Evolutionary conservation across 2,113 vertebrate genomes (phyloP).

Genomic region (Ctenodactylus gundi): DNA sequence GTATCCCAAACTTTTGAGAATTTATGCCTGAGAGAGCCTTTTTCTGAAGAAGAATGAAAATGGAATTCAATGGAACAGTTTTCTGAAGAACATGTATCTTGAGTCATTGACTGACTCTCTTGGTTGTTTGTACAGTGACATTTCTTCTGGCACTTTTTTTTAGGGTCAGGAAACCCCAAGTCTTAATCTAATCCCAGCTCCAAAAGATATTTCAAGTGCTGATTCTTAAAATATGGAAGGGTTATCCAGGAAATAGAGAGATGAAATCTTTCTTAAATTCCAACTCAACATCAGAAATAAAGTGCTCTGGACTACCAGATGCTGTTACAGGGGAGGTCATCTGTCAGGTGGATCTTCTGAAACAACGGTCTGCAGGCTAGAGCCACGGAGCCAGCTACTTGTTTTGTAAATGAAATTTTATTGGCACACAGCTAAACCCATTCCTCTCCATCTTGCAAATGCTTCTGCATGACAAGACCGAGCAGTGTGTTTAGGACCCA

Average conservation of each 20-base stretch:
- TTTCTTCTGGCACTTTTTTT: constrained; percentile 16
- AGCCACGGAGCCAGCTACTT: background rate
- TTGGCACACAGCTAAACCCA: background rate
- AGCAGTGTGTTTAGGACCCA: background rate
- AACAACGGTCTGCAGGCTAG: background rate
- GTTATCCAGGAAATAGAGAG: background rate
- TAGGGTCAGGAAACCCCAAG: background rate
- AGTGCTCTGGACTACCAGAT: background rate
- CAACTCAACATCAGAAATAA: background rate
- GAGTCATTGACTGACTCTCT: background rate
- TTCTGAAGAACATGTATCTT: background rate
- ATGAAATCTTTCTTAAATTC: constrained; percentile 1
- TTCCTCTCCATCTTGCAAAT: background rate
- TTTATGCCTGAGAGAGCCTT: background rate
- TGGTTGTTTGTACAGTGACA: background rate
- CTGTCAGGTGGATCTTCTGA: background rate
- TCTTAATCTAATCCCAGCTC: background rate
- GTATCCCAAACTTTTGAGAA: background rate
- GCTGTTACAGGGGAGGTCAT: background rate
- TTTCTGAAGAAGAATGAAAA: background rate
- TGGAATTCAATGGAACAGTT: background rate
- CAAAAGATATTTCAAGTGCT: background rate
- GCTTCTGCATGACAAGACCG: background rate
- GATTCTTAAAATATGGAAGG: constrained; percentile 1
- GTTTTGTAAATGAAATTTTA: background rate